These are phyloP conservation scores for Acrobasis repandana DNA, from an alignment of 2,888 invertebrate species.

Conservation along the genomic window DNA sequence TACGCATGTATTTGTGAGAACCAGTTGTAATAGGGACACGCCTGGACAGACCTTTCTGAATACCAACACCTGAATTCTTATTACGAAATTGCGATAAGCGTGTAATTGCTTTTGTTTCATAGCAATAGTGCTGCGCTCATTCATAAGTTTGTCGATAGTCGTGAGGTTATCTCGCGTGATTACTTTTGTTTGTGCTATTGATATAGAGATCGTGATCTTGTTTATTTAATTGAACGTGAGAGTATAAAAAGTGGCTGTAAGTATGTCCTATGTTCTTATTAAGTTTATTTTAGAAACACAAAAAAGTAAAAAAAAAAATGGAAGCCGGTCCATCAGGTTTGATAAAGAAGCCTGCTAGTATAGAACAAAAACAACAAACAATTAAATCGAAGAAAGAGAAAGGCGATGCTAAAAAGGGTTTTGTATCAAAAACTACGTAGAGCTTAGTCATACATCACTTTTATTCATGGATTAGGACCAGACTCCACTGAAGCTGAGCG, in stretches of 20 bases:
- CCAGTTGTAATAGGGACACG: conserved; percentile 42
- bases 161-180: conserved; percentile 9
- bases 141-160: conserved; percentile 11
- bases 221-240: no score
- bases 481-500: no score
- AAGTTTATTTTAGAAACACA: no score
- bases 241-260: no score
- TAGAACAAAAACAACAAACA: no score
- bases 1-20: conserved; percentile 37
- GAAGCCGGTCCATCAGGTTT: no score
- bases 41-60: conserved; percentile 40
- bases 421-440: neutral
- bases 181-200: conserved; percentile 1
- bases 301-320: no score
- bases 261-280: neutral
- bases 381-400: no score
- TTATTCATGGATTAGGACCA: no score
- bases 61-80: conserved; percentile 41
- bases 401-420: no score
- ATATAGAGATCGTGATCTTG: neutral
- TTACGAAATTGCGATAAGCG: conserved; percentile 37
- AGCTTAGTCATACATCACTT: no score
- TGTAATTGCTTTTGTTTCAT: conserved; percentile 24
- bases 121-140: conserved; percentile 7
- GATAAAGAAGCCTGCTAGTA: no score